Evolutionary conservation across 2,113 vertebrate species (phyloP).

Genomic region (Pionites leucogaster): DNA sequence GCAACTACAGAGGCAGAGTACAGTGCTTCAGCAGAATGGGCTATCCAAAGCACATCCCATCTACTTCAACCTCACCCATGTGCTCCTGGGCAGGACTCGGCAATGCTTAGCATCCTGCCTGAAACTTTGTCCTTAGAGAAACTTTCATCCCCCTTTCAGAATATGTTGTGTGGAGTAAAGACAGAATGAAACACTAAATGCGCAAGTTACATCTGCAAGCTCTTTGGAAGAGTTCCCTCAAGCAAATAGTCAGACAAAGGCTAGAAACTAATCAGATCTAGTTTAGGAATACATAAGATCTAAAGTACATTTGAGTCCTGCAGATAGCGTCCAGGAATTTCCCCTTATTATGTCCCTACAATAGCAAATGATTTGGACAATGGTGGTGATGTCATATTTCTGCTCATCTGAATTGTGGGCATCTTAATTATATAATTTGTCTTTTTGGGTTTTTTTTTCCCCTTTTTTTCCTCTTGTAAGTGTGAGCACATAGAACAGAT

Average conservation of each 20-base stretch:
- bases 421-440: not conserved
- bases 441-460: no score
- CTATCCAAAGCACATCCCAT: not conserved
- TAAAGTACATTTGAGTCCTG: not conserved
- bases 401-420: not conserved
- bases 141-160: not conserved
- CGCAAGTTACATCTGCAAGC: not conserved
- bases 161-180: not conserved
- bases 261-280: not conserved
- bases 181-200: not conserved
- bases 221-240: not conserved
- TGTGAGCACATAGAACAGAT: not conserved
- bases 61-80: fast-evolving
- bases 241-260: not conserved
- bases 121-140: not conserved
- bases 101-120: not conserved
- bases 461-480: not conserved
- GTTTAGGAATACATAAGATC: not conserved
- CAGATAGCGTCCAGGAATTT: not conserved
- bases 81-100: not conserved
- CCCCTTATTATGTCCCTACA: not conserved
- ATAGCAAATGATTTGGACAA: not conserved
- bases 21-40: not conserved
- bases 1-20: not conserved
- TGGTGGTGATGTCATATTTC: not conserved